Percentiles rank a stretch among this genome's conserved stretches.
These are phyloP conservation scores for Huso huso DNA, from an alignment of 2,797 vertebrate genomes.

Conservation along the genomic window DNA sequence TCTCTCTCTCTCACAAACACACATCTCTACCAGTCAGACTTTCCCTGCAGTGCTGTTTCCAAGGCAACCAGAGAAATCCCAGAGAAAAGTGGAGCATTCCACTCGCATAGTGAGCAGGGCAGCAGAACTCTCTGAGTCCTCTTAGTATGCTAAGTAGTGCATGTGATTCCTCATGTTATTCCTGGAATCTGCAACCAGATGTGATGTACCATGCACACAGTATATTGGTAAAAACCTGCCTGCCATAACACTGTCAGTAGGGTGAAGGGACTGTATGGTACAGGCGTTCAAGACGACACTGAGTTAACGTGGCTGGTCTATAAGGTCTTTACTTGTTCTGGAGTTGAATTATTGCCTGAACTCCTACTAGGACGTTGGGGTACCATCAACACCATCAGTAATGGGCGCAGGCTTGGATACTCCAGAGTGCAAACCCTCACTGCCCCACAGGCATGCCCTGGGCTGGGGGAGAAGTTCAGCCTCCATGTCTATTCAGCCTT, in stretches of 20 bases:
- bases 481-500: too few relatives aligned
- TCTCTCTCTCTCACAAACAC: background rate
- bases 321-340: too few relatives aligned
- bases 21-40: background rate
- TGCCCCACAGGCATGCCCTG: too few relatives aligned
- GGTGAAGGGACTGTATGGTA: background rate
- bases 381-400: too few relatives aligned
- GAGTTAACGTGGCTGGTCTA: too few relatives aligned
- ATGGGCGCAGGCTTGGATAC: too few relatives aligned
- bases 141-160: constrained; percentile 22
- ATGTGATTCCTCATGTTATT: constrained; percentile 21
- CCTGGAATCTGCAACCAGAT: constrained; percentile 7
- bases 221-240: too few relatives aligned
- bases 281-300: too few relatives aligned
- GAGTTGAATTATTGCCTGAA: too few relatives aligned
- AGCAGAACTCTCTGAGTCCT: constrained; percentile 6
- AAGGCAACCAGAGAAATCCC: constrained; percentile 28
- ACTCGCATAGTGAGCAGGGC: constrained; percentile 9
- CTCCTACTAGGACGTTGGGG: too few relatives aligned
- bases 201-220: background rate
- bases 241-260: background rate
- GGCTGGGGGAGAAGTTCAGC: too few relatives aligned
- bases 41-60: constrained; percentile 30
- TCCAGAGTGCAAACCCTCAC: too few relatives aligned
- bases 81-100: constrained; percentile 12